Conservation (phyloP, 2,113 vertebrate genomes). For the Passer domesticus region DNA sequence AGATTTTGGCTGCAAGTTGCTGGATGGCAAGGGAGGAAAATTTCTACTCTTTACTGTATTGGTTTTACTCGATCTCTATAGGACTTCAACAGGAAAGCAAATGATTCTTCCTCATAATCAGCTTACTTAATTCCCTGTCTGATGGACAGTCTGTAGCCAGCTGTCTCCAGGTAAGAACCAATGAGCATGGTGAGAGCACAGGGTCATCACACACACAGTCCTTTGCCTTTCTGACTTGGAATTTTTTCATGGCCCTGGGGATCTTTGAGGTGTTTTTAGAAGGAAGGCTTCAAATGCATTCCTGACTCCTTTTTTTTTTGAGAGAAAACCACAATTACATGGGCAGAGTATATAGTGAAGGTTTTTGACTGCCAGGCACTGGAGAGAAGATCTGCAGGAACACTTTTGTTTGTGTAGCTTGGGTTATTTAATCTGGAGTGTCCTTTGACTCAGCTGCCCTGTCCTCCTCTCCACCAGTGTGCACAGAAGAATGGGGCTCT, state of each 20-base stretch:
- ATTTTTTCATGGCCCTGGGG: not conserved
- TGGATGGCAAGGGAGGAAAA: not conserved
- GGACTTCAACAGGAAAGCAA: not conserved
- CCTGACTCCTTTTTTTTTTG: not conserved
- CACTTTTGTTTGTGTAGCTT: not conserved
- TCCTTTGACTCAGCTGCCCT: not conserved
- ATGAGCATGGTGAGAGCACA: not conserved
- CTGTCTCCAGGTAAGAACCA: not conserved
- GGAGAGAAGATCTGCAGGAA: not conserved
- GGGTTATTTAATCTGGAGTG: conserved; percentile 21
- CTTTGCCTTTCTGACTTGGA: not conserved
- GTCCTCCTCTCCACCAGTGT: not conserved
- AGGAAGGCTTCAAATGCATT: conserved; percentile 7
- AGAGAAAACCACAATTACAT: conserved; percentile 19
- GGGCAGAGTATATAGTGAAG: not conserved
- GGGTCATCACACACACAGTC: not conserved
- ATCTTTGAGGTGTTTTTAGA: not conserved
- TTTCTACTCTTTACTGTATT: not conserved
- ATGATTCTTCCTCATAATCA: not conserved
- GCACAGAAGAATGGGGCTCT: conserved; percentile 28
- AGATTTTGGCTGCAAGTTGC: not conserved
- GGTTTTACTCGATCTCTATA: not conserved
- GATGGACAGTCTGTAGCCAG: not conserved
- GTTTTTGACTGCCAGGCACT: not conserved
- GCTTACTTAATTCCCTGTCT: not conserved